Conservation (phyloP, 2,888 invertebrate species). For the Tanypteryx hageni region DNA sequence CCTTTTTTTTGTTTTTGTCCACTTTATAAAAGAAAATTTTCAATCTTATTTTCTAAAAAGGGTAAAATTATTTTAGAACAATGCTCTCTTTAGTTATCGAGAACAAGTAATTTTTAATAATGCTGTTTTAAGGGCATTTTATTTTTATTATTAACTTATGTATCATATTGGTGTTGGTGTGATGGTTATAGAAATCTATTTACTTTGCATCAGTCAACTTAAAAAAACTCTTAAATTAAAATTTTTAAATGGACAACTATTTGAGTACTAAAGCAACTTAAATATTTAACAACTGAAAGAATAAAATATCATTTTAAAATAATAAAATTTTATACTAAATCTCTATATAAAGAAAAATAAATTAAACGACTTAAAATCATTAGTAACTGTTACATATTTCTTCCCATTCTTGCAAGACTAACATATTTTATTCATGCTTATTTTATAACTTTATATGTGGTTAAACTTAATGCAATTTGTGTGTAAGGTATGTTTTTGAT, state of each 20-base stretch:
- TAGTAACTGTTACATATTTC: no score
- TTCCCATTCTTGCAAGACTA: background rate
- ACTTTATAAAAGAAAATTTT: no score
- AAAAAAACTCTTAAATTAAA: background rate
- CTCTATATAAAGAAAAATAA: background rate
- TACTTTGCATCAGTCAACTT: background rate
- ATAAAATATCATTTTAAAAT: background rate
- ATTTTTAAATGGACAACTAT: background rate
- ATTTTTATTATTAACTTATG: background rate
- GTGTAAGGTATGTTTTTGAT: background rate
- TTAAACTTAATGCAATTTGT: background rate
- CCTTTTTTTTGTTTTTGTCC: no score
- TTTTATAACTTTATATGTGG: background rate
- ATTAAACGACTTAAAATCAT: background rate
- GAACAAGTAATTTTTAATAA: background rate
- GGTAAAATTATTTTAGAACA: no score
- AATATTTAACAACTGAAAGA: background rate
- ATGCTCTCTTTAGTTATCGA: background rate
- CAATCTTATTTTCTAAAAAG: no score
- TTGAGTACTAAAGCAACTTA: background rate
- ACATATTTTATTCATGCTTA: conserved; percentile 11
- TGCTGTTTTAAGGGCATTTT: background rate
- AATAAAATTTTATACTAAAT: background rate
- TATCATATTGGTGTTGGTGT: background rate
- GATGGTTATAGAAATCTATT: background rate